phyloP scores from a whole-genome alignment of 2,888 invertebrate species.

The Nipponacmea schrenckii region DNA sequence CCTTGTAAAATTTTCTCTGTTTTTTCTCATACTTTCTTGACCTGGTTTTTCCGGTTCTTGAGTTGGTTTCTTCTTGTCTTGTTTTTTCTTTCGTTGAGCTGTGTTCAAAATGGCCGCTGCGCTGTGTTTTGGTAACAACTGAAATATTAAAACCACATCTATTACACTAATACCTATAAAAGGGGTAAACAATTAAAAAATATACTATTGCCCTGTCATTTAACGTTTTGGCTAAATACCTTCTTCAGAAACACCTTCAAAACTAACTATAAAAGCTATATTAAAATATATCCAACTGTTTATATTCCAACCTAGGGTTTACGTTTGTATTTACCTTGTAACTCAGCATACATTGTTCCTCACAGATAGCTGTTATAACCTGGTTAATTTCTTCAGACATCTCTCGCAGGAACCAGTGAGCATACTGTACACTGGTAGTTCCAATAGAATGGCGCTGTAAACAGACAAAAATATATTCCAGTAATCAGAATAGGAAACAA shows the following conservation, averaged over 20 bases:
- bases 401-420: slow-evolving; percentile 97
- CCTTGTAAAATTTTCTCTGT: slow-evolving; percentile 94
- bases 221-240: no score
- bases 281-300: no score
- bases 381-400: slow-evolving; percentile 98
- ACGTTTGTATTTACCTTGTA: slow-evolving; percentile 82
- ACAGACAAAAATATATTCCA: no score
- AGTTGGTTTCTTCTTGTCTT: slow-evolving; percentile 77
- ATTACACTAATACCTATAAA: background rate
- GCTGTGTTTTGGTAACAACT: slow-evolving; percentile 92
- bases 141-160: slow-evolving; percentile 31
- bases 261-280: no score
- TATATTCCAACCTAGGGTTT: no score
- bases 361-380: slow-evolving; percentile 97
- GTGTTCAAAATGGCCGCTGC: slow-evolving; percentile 86
- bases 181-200: background rate
- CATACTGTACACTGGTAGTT: slow-evolving; percentile 89
- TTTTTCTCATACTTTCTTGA: slow-evolving; percentile 93
- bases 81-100: slow-evolving; percentile 82
- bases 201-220: background rate
- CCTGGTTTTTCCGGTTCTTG: slow-evolving; percentile 88
- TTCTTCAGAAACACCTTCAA: no score
- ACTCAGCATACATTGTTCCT: slow-evolving; percentile 96
- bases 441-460: slow-evolving; percentile 87
- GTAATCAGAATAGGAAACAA: no score